Evolutionary conservation across 2,113 vertebrate species (phyloP).

Genomic region (Phaethornis superciliosus): DNA sequence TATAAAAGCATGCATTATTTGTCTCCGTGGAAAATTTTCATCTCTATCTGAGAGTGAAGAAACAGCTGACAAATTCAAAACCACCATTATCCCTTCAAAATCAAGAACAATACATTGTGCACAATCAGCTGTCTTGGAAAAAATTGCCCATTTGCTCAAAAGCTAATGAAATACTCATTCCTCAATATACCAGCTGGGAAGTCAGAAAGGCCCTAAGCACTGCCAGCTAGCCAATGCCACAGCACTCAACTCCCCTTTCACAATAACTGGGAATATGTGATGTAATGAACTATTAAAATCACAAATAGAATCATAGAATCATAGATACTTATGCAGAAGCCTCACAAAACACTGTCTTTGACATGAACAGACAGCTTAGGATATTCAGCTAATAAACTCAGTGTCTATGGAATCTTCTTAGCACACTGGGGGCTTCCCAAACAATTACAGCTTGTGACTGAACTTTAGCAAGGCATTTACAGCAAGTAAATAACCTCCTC

Average conservation of each 20-base stretch:
- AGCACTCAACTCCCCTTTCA: not conserved
- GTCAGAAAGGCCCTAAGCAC: not conserved
- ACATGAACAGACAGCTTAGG: not conserved
- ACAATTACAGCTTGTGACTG: conserved; percentile 3
- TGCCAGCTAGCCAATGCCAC: not conserved
- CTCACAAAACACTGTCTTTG: not conserved
- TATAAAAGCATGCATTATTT: not conserved
- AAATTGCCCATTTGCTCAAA: conserved; percentile 18
- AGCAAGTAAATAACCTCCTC: not conserved
- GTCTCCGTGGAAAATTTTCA: not conserved
- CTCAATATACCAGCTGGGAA: not conserved
- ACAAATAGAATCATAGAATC: not conserved
- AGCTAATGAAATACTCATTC: not conserved
- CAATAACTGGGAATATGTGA: not conserved
- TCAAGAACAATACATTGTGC: not conserved
- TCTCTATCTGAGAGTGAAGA: not conserved
- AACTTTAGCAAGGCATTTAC: conserved; percentile 1
- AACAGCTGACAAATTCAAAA: conserved; percentile 21
- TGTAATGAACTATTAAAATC: not conserved
- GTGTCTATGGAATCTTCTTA: not conserved
- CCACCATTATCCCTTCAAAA: not conserved
- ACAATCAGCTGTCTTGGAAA: not conserved
- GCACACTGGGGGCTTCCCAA: not conserved
- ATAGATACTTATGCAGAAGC: not conserved
- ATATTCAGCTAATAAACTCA: not conserved